These are phyloP conservation scores for Carpatolechia fugitivella DNA, from an alignment of 2,888 invertebrate genomes.

Conservation along the genomic window DNA sequence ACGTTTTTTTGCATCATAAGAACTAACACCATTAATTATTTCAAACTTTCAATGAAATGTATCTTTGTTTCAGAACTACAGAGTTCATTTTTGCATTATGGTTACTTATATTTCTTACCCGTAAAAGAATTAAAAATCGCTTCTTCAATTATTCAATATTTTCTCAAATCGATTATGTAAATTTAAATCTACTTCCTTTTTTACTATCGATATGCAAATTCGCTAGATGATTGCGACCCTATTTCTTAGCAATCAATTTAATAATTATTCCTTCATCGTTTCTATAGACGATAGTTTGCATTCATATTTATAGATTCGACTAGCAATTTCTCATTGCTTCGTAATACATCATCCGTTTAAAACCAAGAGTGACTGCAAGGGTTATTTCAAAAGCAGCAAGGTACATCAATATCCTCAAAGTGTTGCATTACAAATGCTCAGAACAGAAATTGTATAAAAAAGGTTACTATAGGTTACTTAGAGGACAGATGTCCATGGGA, in stretches of 20 bases:
- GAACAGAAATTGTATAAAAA: no score
- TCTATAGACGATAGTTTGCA: conserved; percentile 9
- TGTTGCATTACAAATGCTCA: no score
- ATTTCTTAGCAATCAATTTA: conserved; percentile 5
- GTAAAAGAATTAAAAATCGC: neutral
- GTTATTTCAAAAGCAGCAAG: neutral
- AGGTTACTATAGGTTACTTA: no score
- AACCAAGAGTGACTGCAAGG: neutral
- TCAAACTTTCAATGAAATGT: no score
- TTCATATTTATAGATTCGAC: neutral
- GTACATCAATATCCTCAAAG: neutral
- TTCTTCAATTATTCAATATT: neutral
- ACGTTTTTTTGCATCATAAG: no score
- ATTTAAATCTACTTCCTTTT: neutral
- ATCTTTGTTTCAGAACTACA: no score
- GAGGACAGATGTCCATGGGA: no score
- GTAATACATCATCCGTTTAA: neutral
- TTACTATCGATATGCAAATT: conserved; percentile 3
- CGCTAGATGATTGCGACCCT: neutral
- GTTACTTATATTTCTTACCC: neutral
- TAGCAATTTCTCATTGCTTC: neutral
- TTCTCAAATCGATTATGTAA: conserved; percentile 1
- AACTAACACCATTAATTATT: no score
- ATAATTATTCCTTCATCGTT: neutral
- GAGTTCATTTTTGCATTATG: no score